Evolutionary conservation across 2,113 vertebrate species (phyloP).

Genomic region (Microtus richardsoni): DNA sequence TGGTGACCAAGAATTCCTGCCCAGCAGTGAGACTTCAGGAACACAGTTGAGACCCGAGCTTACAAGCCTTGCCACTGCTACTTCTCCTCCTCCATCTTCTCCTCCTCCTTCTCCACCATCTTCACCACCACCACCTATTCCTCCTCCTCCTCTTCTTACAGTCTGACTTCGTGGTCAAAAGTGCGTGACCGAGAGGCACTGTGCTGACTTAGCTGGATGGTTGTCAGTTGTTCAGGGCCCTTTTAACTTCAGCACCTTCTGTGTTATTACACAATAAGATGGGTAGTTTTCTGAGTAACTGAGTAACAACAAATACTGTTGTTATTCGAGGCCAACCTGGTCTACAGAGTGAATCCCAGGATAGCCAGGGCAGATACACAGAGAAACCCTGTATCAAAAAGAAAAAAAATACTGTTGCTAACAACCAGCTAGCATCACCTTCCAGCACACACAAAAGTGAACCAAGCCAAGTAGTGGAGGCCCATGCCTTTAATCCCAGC

Average conservation of each 20-base stretch:
- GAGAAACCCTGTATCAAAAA: neutral
- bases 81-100: neutral
- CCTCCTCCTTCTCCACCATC: neutral
- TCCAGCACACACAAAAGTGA: neutral
- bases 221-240: neutral
- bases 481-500: no score
- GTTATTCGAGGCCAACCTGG: neutral
- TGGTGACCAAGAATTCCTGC: neutral
- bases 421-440: neutral
- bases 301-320: neutral
- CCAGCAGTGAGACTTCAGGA: neutral
- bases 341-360: neutral
- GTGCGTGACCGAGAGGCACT: neutral
- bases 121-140: neutral
- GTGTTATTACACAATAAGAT: neutral
- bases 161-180: neutral
- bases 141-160: neutral
- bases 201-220: neutral
- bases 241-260: constrained; percentile 4
- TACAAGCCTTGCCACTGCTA: neutral
- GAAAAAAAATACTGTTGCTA: neutral
- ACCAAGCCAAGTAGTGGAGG: no score
- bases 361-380: neutral
- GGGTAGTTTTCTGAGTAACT: neutral
- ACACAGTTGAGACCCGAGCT: neutral